These are phyloP conservation scores for Palythoa heliodiscus DNA, from an alignment of 92 coral and sea anemone genomes.

Conservation along the genomic window DNA sequence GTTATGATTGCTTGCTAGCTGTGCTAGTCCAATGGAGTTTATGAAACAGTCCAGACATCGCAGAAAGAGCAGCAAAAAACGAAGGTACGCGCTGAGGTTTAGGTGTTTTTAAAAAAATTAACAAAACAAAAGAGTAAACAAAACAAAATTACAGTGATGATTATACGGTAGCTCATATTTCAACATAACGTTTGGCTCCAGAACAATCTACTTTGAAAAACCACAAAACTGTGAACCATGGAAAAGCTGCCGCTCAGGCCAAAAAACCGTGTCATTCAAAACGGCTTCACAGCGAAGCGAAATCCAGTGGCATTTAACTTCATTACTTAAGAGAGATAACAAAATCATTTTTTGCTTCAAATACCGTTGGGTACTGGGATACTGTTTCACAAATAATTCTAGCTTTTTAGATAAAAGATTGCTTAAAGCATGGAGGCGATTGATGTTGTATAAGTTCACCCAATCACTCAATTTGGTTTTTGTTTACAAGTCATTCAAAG, in stretches of 20 bases:
- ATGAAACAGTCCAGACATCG: conserved; percentile 33
- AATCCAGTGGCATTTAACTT: background rate
- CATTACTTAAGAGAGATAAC: background rate
- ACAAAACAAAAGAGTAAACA: too few relatives aligned
- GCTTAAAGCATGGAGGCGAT: too few relatives aligned
- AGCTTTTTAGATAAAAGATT: background rate
- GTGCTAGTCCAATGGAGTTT: conserved; percentile 26
- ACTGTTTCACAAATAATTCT: background rate
- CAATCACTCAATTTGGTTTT: background rate
- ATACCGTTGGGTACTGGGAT: background rate
- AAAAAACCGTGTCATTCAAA: background rate
- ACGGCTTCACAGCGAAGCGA: background rate
- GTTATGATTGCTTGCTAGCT: conserved; percentile 9
- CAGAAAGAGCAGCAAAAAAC: conserved; percentile 33
- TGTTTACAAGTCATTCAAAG: too few relatives aligned
- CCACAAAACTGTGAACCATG: too few relatives aligned
- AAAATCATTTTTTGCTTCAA: background rate
- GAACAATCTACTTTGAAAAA: background rate
- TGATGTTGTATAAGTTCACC: background rate
- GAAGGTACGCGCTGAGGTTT: conserved; percentile 23
- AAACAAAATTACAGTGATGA: background rate
- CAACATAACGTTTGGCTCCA: background rate
- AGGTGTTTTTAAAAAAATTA: background rate
- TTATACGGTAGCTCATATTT: background rate
- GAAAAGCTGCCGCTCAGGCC: background rate